phyloP scores from a whole-genome alignment of 2,797 vertebrate genomes.

The Anolis apletophallus region DNA sequence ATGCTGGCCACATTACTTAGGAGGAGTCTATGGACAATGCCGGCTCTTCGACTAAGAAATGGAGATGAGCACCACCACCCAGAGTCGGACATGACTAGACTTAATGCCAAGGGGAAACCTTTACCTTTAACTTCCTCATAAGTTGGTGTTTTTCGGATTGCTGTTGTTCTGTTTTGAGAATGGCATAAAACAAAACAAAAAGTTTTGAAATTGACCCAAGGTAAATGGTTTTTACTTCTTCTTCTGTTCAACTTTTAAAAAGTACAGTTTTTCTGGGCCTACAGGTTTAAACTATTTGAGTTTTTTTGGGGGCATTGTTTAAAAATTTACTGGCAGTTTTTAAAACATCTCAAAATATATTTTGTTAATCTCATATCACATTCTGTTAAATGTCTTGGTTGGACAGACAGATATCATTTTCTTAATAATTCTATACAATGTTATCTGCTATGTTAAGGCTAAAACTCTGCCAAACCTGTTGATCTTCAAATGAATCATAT shows the following conservation, averaged over 20 bases:
- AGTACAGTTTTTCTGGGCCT: background rate
- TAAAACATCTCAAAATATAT: fast-evolving
- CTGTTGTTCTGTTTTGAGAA: background rate
- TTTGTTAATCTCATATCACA: fast-evolving
- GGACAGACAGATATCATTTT: background rate
- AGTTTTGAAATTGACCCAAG: background rate
- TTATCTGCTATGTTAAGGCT: background rate
- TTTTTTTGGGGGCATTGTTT: fast-evolving
- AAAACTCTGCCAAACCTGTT: background rate
- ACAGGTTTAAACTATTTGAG: background rate
- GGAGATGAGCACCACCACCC: too few relatives aligned
- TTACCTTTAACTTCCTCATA: background rate
- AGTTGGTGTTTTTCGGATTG: background rate
- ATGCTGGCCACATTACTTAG: too few relatives aligned
- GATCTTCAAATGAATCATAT: background rate
- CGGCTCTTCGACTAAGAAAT: too few relatives aligned
- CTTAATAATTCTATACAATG: too few relatives aligned
- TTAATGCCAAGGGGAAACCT: too few relatives aligned
- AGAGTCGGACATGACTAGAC: too few relatives aligned
- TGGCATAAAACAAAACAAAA: background rate
- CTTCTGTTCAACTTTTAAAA: background rate
- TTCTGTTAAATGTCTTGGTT: fast-evolving
- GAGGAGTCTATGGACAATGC: too few relatives aligned
- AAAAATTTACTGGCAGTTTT: fast-evolving
- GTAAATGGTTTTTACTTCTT: background rate